phyloP scores from a whole-genome alignment of 2,888 invertebrate genomes.

The Coleophora deauratella region DNA sequence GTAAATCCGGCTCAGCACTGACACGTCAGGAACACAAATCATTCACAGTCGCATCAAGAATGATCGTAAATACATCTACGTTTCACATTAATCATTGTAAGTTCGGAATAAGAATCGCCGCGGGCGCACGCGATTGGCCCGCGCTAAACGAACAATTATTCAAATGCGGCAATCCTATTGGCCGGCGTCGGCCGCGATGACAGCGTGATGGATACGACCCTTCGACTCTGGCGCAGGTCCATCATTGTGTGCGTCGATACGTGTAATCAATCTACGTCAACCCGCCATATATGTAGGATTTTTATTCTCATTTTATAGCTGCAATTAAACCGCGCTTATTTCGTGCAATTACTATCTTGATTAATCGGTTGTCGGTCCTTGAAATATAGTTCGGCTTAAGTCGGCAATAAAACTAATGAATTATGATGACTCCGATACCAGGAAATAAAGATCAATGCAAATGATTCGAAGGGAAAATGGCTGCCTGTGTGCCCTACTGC shows the following conservation, averaged over 20 bases:
- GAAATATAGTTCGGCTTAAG: conserved; percentile 2
- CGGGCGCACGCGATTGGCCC: conserved; percentile 58
- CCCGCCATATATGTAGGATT: conserved; percentile 15
- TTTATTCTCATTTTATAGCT: conserved; percentile 4
- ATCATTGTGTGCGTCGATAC: conserved; percentile 36
- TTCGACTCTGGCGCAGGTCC: conserved; percentile 60
- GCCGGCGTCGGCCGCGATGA: conserved; percentile 44
- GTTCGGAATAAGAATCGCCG: conserved; percentile 54
- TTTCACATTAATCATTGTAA: conserved; percentile 61
- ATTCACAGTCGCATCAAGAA: conserved; percentile 54
- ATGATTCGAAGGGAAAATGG: conserved; percentile 28
- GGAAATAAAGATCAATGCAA: conserved; percentile 6
- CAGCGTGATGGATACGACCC: conserved; percentile 68
- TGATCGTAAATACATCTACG: conserved; percentile 58
- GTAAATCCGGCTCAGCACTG: conserved; percentile 54
- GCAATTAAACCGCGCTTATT: conserved; percentile 18
- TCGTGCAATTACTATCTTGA: conserved; percentile 23
- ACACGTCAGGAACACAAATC: conserved; percentile 57
- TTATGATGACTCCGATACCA: conserved; percentile 8
- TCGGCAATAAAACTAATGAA: conserved; percentile 1
- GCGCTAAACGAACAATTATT: conserved; percentile 66
- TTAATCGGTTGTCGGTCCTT: conserved; percentile 14
- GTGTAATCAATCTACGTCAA: conserved; percentile 36
- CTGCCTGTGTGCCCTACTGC: conserved; percentile 21
- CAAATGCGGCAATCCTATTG: conserved; percentile 59